Percentiles rank a stretch among this genome's conserved stretches.
Conservation (phyloP, 2,113 vertebrate species). For the Calyptomena viridis region DNA sequence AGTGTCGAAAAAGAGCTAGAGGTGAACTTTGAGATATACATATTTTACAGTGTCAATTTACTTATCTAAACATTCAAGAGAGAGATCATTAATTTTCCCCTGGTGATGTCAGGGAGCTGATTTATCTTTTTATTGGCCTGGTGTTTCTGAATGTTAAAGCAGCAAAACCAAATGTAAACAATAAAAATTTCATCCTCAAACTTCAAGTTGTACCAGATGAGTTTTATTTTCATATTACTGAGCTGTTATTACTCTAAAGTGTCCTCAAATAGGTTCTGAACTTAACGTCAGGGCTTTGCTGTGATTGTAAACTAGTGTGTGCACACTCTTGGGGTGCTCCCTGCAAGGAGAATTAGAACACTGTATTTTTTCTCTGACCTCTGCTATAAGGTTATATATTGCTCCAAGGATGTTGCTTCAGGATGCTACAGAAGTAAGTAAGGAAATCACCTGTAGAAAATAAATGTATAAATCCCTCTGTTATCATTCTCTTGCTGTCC, state of each 20-base stretch:
- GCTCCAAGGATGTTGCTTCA: background rate
- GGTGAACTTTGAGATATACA: background rate
- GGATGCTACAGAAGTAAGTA: background rate
- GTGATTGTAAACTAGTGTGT: background rate
- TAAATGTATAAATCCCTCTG: background rate
- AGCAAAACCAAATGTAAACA: background rate
- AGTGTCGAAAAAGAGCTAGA: slow-evolving; percentile 7
- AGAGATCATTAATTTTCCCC: background rate
- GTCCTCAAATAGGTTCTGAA: background rate
- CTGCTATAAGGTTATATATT: background rate
- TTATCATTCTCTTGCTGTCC: background rate
- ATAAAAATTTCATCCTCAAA: background rate
- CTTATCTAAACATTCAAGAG: slow-evolving; percentile 22
- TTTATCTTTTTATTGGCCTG: background rate
- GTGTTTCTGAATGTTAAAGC: background rate
- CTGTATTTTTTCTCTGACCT: background rate
- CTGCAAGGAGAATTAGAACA: background rate
- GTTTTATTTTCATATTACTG: background rate
- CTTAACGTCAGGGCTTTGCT: background rate
- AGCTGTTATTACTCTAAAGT: background rate
- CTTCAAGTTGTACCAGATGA: background rate
- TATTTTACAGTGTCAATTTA: background rate
- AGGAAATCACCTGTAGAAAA: background rate
- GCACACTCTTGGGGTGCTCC: background rate
- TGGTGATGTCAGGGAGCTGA: background rate